Percentiles rank a stretch among this genome's conserved stretches.
These are phyloP conservation scores for Poliocrania exsul DNA, from an alignment of 2,797 vertebrate genomes.

Conservation along the genomic window DNA sequence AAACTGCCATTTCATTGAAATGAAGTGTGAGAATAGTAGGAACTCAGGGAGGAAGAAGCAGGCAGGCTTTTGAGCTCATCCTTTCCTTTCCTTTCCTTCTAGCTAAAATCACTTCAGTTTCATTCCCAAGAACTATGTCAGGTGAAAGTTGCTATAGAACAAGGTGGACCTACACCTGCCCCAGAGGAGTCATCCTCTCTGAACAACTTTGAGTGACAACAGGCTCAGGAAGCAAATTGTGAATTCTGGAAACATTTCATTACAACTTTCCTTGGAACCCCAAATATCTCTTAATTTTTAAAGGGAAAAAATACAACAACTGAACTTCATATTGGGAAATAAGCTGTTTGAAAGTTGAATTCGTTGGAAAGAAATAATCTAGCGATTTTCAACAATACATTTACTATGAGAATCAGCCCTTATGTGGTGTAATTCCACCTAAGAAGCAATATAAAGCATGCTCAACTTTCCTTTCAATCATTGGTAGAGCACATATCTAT, in stretches of 20 bases:
- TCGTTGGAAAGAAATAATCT: not conserved
- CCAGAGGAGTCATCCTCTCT: not conserved
- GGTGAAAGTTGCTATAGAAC: not conserved
- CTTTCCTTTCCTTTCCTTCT: not conserved
- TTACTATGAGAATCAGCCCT: not conserved
- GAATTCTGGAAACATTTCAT: not conserved
- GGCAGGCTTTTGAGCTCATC: not conserved
- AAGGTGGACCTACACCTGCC: not conserved
- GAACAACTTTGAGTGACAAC: not conserved
- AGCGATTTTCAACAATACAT: not conserved
- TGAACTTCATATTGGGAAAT: not conserved
- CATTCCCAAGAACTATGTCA: not conserved
- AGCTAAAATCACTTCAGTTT: not conserved
- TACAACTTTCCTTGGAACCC: not conserved
- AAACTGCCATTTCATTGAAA: not conserved
- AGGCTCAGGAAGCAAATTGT: not conserved
- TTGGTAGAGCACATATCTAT: not conserved
- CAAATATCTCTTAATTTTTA: not conserved
- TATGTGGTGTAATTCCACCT: not conserved
- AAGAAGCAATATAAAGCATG: conserved; percentile 4
- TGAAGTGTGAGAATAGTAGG: not conserved
- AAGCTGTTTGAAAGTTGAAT: not conserved
- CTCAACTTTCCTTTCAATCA: not conserved
- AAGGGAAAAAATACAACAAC: not conserved
- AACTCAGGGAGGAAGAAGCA: not conserved